Percentiles rank a stretch among this genome's conserved stretches.
Conservation (phyloP, 2,888 invertebrate genomes). For the Endomychus coccineus region DNA sequence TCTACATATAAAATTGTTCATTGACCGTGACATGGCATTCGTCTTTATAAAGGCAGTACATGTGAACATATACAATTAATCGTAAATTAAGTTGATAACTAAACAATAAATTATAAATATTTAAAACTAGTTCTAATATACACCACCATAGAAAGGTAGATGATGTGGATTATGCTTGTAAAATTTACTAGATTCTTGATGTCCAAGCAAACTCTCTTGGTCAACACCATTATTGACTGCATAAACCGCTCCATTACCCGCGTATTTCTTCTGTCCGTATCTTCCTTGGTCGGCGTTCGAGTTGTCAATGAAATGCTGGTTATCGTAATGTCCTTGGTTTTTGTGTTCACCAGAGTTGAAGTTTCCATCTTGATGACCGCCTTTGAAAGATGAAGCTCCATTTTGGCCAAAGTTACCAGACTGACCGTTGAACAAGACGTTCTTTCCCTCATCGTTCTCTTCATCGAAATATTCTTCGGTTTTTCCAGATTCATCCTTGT, state of each 20-base stretch:
- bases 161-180: slow-evolving; percentile 51
- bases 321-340: slow-evolving; percentile 53
- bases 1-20: too few relatives aligned
- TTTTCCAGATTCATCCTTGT: slow-evolving; percentile 60
- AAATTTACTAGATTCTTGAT: slow-evolving; percentile 53
- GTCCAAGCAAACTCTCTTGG: slow-evolving; percentile 54
- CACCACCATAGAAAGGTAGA: slow-evolving; percentile 43
- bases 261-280: slow-evolving; percentile 53
- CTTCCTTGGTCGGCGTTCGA: slow-evolving; percentile 55
- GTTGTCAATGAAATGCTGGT: slow-evolving; percentile 51
- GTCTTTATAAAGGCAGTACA: background rate
- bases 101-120: background rate
- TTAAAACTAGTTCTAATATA: slow-evolving; percentile 7
- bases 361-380: slow-evolving; percentile 53
- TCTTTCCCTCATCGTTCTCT: slow-evolving; percentile 56
- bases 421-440: slow-evolving; percentile 50
- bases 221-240: slow-evolving; percentile 55
- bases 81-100: background rate
- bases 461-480: slow-evolving; percentile 60
- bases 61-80: background rate
- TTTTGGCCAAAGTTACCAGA: slow-evolving; percentile 53
- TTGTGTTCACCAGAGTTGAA: slow-evolving; percentile 51
- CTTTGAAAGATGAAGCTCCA: slow-evolving; percentile 51
- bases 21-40: slow-evolving; percentile 1
- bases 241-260: slow-evolving; percentile 50